phyloP scores from a whole-genome alignment of 2,113 vertebrate genomes.

The Lepisosteus oculatus region DNA sequence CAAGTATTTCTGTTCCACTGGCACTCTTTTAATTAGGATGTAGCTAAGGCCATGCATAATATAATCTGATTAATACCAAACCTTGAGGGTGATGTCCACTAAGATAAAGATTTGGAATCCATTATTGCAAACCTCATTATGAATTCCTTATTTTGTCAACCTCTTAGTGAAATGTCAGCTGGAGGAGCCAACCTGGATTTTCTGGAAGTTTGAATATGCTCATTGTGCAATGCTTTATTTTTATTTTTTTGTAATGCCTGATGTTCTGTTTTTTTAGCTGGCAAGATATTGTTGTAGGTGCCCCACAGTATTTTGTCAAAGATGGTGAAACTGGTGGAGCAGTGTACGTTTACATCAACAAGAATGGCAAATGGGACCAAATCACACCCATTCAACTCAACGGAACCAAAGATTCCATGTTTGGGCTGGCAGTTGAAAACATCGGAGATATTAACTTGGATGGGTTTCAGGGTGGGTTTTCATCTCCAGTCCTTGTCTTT shows the following conservation, averaged over 20 bases:
- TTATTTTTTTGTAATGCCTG: neutral
- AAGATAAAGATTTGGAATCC: too few relatives aligned
- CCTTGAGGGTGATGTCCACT: too few relatives aligned
- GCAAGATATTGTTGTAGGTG: slow-evolving; percentile 95
- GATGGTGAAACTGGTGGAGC: slow-evolving; percentile 86
- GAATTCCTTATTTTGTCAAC: too few relatives aligned
- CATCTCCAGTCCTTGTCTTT: too few relatives aligned
- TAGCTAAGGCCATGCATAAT: too few relatives aligned
- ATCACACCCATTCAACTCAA: slow-evolving; percentile 76
- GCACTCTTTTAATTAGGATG: too few relatives aligned
- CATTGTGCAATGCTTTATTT: neutral
- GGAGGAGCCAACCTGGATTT: too few relatives aligned
- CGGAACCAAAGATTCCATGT: slow-evolving; percentile 92
- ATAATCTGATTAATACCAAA: too few relatives aligned
- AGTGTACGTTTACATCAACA: slow-evolving; percentile 91
- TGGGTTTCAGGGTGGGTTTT: slow-evolving; percentile 74
- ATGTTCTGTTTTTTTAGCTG: slow-evolving; percentile 64
- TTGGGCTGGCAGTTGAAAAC: slow-evolving; percentile 88
- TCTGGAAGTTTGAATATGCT: neutral
- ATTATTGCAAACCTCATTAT: too few relatives aligned
- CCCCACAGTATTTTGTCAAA: slow-evolving; percentile 92
- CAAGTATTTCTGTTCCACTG: too few relatives aligned
- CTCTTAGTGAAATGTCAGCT: too few relatives aligned
- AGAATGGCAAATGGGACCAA: slow-evolving; percentile 74
- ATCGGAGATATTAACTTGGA: slow-evolving; percentile 92